phyloP scores from a whole-genome alignment of 2,113 vertebrate species.

The Leptosomus discolor region DNA sequence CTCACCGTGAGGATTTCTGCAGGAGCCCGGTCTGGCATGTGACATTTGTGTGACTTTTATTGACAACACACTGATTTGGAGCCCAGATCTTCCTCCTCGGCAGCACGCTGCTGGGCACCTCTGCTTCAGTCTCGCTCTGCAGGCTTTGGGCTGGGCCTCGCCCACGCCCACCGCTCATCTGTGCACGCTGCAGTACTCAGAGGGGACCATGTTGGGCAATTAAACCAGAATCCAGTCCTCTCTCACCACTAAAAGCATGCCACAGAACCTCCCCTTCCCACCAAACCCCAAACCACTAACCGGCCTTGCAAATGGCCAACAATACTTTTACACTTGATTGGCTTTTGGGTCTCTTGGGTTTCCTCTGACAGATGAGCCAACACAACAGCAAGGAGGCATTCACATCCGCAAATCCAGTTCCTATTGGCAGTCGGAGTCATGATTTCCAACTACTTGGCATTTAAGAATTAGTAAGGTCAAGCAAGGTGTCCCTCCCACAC shows the following conservation, averaged over 20 bases:
- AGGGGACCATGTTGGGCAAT: neutral
- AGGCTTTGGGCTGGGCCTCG: neutral
- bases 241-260: neutral
- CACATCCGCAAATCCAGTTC: neutral
- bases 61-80: neutral
- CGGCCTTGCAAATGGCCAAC: neutral
- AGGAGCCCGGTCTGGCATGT: neutral
- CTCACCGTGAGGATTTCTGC: neutral
- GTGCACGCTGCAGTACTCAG: neutral
- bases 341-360: neutral
- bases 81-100: neutral
- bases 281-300: neutral
- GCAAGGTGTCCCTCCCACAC: neutral
- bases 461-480: neutral
- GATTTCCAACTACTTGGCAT: neutral
- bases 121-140: neutral
- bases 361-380: neutral
- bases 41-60: neutral
- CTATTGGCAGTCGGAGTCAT: neutral
- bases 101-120: neutral
- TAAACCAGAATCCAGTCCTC: neutral
- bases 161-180: neutral
- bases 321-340: neutral
- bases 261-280: neutral
- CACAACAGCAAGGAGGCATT: accelerated